Evolutionary conservation across 2,797 vertebrate species (phyloP).

Genomic region (Lemur catta): DNA sequence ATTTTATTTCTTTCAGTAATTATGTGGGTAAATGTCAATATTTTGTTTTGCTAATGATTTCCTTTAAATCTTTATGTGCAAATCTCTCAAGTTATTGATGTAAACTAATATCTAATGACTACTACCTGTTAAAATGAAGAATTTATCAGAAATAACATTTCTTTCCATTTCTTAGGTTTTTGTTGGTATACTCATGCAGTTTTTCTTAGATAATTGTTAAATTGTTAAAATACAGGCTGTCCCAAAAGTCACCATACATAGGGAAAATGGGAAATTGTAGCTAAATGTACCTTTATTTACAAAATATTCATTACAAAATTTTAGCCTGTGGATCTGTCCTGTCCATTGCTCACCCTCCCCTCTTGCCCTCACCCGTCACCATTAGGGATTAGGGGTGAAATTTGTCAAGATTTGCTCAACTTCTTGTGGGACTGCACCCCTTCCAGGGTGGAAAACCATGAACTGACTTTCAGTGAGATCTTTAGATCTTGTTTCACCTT

Average conservation of each 20-base stretch:
- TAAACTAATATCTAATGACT: neutral
- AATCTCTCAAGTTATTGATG: neutral
- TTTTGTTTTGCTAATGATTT: constrained; percentile 2
- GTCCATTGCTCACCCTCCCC: neutral
- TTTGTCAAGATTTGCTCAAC: neutral
- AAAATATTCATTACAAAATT: too few relatives aligned
- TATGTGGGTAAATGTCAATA: neutral
- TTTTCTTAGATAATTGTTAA: neutral
- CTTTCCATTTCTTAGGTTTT: neutral
- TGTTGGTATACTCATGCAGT: neutral
- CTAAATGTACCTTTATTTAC: too few relatives aligned
- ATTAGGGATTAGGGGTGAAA: neutral
- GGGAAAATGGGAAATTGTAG: too few relatives aligned
- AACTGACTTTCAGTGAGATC: neutral
- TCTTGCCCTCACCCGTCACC: neutral
- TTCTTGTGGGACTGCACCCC: neutral
- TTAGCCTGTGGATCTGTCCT: neutral
- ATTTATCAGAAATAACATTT: neutral
- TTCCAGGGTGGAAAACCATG: neutral
- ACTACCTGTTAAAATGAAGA: neutral
- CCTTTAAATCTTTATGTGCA: neutral
- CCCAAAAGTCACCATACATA: too few relatives aligned
- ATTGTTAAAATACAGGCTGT: neutral
- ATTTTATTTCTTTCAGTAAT: neutral
- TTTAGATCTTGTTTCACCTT: neutral